A percentile compares a stretch with the other conserved stretches of the same genome.
phyloP scores from a whole-genome alignment of 2,888 invertebrate species.

The Dryomyza anilis region DNA sequence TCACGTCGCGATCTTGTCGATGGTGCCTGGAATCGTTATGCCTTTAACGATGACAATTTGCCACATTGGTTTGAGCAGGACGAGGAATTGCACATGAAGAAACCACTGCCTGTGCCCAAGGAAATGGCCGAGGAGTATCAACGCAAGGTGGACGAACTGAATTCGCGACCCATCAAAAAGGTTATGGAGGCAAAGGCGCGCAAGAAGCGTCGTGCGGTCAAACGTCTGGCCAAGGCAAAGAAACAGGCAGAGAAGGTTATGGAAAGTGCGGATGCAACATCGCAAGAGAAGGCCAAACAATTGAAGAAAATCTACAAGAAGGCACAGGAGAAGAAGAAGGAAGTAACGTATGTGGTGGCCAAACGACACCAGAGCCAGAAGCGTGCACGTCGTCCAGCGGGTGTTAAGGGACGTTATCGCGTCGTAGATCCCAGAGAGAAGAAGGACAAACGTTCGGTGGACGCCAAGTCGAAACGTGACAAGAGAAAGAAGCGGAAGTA shows the following conservation, averaged over 20 bases:
- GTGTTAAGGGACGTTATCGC: slow-evolving; percentile 89
- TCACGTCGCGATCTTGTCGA: slow-evolving; percentile 88
- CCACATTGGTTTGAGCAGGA: slow-evolving; percentile 97
- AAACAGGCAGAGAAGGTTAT: slow-evolving; percentile 94
- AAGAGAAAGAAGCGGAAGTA: slow-evolving; percentile 40
- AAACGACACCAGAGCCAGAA: slow-evolving; percentile 84
- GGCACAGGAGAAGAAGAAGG: slow-evolving; percentile 84
- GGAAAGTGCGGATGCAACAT: slow-evolving; percentile 88
- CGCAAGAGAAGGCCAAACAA: slow-evolving; percentile 90
- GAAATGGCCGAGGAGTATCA: slow-evolving; percentile 85
- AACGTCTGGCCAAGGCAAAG: slow-evolving; percentile 88
- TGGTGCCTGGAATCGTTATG: slow-evolving; percentile 90
- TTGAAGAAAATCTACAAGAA: slow-evolving; percentile 92
- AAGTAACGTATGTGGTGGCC: slow-evolving; percentile 91
- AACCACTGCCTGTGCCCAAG: slow-evolving; percentile 82
- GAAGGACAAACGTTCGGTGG: slow-evolving; percentile 79
- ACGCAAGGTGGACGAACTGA: slow-evolving; percentile 81
- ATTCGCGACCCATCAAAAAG: slow-evolving; percentile 96
- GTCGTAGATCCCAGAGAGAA: slow-evolving; percentile 97
- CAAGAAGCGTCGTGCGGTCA: slow-evolving; percentile 89
- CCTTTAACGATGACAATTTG: slow-evolving; percentile 87
- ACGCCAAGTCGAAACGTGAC: slow-evolving; percentile 49
- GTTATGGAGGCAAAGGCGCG: slow-evolving; percentile 97
- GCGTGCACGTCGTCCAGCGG: slow-evolving; percentile 77
- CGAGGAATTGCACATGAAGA: slow-evolving; percentile 87